Evolutionary conservation across 2,113 vertebrate species (phyloP), one percentile per base, ranked within the genome.

Genomic region (Aptenodytes patagonicus): DNA sequence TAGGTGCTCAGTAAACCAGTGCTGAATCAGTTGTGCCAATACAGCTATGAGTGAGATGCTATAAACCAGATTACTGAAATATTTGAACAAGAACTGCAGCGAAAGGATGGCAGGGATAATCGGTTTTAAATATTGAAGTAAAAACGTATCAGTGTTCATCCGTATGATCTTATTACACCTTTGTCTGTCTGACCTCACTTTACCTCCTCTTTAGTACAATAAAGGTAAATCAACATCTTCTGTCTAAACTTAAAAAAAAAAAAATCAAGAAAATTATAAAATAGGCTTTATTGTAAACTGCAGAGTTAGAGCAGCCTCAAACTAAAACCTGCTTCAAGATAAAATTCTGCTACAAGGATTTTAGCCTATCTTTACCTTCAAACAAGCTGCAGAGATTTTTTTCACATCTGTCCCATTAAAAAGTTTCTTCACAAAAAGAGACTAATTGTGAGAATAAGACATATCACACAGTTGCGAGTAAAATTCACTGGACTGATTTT

Each of bases 121-220:
- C 0, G 0, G 3, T 34, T 90, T 65, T 61, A 83, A 83, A n/a
- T 14, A 44, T 0, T n/a, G 28, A 58, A 89, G 14, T 38, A 72
- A 81, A 71, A 52, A 64, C 6, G 0, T 6, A 58, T 5, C 20
- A 57, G 26, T 71, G 21, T 57, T 75, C 47, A 72, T 13, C 7
- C 1, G 0, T 7, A 44, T 13, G 7, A 65, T 44, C 47, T 89
- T 28, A 46, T 1, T 20, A 18, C 7, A 52, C 13, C 8, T 78
- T 71, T 70, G 31, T 14, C 28, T 51, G 25, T 13, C 55, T 47
- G 21, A 66, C 36, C 70, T 72, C 13, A 76, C 19, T 61, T 60
- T 76, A 87, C 25, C 2, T 49, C 42, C 40, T 55, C 71, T 52
- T 55, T n/a, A 24, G 29, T 64, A 71, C 11, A 76, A 10, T 13